phyloP scores from a whole-genome alignment of 2,888 invertebrate species.

The Volucella inanis region DNA sequence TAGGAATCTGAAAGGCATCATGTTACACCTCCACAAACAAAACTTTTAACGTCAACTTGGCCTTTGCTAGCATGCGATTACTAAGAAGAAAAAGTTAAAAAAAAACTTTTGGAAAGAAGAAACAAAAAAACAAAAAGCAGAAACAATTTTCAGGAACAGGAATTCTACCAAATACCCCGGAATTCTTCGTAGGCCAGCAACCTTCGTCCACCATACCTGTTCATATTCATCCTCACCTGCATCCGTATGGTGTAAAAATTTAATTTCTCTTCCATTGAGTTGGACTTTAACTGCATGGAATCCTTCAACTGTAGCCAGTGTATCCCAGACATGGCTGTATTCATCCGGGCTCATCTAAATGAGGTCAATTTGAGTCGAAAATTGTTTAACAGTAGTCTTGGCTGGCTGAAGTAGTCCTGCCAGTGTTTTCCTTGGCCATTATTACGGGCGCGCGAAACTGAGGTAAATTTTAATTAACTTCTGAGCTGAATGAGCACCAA shows the following conservation, averaged over 20 bases:
- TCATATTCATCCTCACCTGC: not conserved
- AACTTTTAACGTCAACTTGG: not conserved
- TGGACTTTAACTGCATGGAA: slow-evolving; percentile 10
- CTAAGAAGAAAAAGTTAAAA: not conserved
- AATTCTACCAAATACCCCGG: slow-evolving; percentile 5
- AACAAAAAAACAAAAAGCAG: not conserved
- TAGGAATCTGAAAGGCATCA: slow-evolving; percentile 1
- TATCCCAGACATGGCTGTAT: slow-evolving; percentile 59
- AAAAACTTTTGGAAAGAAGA: not conserved
- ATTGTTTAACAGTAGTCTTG: slow-evolving; percentile 17
- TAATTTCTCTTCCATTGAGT: slow-evolving; percentile 32
- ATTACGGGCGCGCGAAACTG: slow-evolving; percentile 29
- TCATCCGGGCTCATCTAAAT: slow-evolving; percentile 43
- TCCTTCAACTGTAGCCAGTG: not conserved
- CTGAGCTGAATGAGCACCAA: not conserved
- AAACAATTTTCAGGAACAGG: not conserved
- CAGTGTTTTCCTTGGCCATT: slow-evolving; percentile 39
- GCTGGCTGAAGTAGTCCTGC: not conserved
- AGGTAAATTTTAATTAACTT: slow-evolving; percentile 70
- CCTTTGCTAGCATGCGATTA: slow-evolving; percentile 20
- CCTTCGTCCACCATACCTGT: not conserved
- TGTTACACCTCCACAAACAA: slow-evolving; percentile 12
- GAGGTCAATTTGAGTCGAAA: slow-evolving; percentile 62
- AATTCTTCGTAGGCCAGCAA: not conserved
- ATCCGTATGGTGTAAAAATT: slow-evolving; percentile 5